phyloP scores from a whole-genome alignment of 2,113 vertebrate genomes.

The Cinclus mexicanus region DNA sequence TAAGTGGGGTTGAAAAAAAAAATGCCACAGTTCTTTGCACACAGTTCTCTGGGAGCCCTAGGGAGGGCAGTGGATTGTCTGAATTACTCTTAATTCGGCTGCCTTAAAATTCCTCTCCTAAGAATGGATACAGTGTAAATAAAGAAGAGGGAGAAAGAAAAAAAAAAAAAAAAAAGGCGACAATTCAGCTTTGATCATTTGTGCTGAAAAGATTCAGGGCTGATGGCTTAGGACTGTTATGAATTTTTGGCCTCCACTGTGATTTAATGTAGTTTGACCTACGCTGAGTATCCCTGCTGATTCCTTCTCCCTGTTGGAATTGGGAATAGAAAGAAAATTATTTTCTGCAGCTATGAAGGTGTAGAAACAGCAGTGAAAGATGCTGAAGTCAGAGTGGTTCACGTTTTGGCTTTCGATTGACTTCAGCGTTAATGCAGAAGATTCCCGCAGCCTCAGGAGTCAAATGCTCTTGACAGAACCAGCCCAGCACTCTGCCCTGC shows the following conservation, averaged over 20 bases:
- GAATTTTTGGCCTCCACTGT: background rate
- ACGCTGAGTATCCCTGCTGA: background rate
- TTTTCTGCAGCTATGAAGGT: background rate
- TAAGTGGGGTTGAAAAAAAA: background rate
- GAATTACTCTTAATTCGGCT: background rate
- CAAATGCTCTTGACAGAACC: background rate
- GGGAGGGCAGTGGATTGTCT: background rate
- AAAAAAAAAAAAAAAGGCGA: background rate
- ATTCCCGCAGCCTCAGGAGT: background rate
- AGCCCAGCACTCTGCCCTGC: background rate
- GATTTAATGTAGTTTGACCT: conserved; percentile 20
- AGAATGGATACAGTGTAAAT: background rate
- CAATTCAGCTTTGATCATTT: background rate
- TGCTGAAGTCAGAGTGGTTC: background rate
- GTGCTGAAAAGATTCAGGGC: background rate
- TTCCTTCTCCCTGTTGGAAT: background rate
- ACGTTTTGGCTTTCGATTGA: background rate
- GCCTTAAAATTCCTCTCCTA: background rate
- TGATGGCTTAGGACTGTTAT: background rate
- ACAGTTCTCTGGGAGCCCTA: background rate
- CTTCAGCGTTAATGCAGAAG: background rate
- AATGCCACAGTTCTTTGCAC: background rate
- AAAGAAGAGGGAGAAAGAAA: fast-evolving
- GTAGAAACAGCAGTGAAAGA: background rate
- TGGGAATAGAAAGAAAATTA: background rate